Evolutionary conservation across 2,113 vertebrate genomes (phyloP), one percentile per base, ranked within the genome.

Genomic region (Tinamus guttatus): DNA sequence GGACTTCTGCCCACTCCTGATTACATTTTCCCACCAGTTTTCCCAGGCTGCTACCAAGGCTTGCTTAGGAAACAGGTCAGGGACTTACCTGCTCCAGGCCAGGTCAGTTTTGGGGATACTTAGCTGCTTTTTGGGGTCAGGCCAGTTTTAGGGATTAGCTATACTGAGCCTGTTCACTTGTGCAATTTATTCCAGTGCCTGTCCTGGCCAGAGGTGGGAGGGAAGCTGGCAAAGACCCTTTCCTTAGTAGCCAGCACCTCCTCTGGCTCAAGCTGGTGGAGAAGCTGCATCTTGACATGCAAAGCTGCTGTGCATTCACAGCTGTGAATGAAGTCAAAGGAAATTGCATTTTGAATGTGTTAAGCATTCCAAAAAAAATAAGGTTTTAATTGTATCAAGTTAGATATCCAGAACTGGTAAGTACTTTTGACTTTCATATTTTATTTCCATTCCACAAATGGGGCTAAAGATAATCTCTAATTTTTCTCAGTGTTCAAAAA

Each of bases 151-250:
- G 64, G 81, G 77, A 81, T 79, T 56, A 84, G 32, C 38, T 90
- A 49, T 85, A 76, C 79, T 56, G 58, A 76, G 82, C 17, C 58
- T 80, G 41, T 73, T 88, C 83, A 32, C 60, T 88, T 90, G 8
- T 90, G 38, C 32, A 43, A 51, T 84, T 80, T 85, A 38, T 91
- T 88, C 84, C 51, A 79, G 60, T 63, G 45, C 78, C 90, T 81
- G 34, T 2, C 0, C 60, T 92, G 92, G 56, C 86, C 90, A 92
- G 65, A 64, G 73, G 30, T 67, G 25, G 24, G 47, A 88, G 45
- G n/a, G 76, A 86, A 88, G 38, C 45, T 93, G 83, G 88, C 90
- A 86, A 67, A 90, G 73, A 81, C 36, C 7, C 21, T 84, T 70
- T 93, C 73, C 32, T 54, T 87, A 20, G 30, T 63, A 78, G 40